Evolutionary conservation across 2,797 vertebrate species (phyloP), one percentile per base, ranked within the genome.

Genomic region (Aeoliscus strigatus): DNA sequence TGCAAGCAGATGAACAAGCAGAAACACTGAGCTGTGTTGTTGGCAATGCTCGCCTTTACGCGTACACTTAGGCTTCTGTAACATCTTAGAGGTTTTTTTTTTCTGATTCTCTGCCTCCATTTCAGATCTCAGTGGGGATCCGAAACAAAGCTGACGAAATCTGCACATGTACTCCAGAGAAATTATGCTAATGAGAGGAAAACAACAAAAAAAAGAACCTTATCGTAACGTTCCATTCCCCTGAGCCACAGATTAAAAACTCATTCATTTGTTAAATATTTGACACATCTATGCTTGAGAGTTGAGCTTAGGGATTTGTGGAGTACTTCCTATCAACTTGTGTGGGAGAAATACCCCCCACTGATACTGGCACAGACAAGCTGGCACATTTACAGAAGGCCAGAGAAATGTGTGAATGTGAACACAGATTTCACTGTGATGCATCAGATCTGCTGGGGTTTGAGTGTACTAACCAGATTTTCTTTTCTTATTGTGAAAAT

Each of bases 231-330:
- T 61, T 81, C 75, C 76, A 75, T 81, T 87, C 86, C 86, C 85
- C 70, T 73, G 83, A 87, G 85, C 78, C 60, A 56, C 75, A 85
- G 87, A 88, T 88, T 87, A 88, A 83, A 85, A 87, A 87, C 87
- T 82, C 82, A 86, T 85, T 86, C 81, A 85, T 88, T 87, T 86
- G 82, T 87, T 84, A 82, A 87, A 88, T 86, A 88, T 88, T 85
- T 87, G 82, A 87, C 86, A 86, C 81, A 85, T 87, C 77, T 82
- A 73, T 77, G 77, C 79, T 81, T 74, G 71, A 85, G 84, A 76
- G 75, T 64, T 75, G 70, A 79, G 84, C 77, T 65, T 44, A 59
- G 79, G 82, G 84, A 85, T 83, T 86, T 82, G 61, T 48, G 9
- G 33, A 68, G 64, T 75, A 81, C 78, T 80, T 82, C 70, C 65